A percentile compares a stretch with the other conserved stretches of the same genome.
Conservation (phyloP, 2,888 invertebrate species). For the Horisme vitalbata region DNA sequence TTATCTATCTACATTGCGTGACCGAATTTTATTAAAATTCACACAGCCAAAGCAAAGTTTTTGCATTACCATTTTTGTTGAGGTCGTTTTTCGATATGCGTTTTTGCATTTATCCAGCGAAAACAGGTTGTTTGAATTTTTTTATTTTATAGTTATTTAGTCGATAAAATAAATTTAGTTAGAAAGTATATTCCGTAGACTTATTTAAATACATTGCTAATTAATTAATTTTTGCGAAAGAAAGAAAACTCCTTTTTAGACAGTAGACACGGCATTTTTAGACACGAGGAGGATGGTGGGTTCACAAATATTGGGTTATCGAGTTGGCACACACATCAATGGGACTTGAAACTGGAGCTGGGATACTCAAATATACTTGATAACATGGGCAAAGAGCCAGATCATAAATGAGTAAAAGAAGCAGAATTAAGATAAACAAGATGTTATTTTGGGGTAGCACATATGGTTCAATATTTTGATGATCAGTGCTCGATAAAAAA, state of each 20-base stretch:
- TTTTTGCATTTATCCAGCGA: conserved; percentile 7
- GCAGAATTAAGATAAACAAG: neutral
- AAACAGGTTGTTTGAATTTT: neutral
- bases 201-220: neutral
- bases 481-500: no score
- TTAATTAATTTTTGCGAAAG: no score
- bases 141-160: neutral
- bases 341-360: neutral
- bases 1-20: conserved; percentile 25
- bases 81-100: neutral
- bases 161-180: neutral
- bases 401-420: neutral
- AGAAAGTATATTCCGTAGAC: neutral
- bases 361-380: neutral
- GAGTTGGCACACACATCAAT: neutral
- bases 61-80: conserved; percentile 1
- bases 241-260: no score
- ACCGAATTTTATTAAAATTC: conserved; percentile 12
- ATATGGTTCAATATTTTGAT: conserved; percentile 3
- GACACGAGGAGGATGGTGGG: no score
- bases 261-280: no score
- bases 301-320: neutral
- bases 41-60: neutral
- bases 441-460: neutral
- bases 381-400: neutral